These are phyloP conservation scores for Nemurella pictetii DNA, from an alignment of 2,888 invertebrate genomes.

Conservation along the genomic window DNA sequence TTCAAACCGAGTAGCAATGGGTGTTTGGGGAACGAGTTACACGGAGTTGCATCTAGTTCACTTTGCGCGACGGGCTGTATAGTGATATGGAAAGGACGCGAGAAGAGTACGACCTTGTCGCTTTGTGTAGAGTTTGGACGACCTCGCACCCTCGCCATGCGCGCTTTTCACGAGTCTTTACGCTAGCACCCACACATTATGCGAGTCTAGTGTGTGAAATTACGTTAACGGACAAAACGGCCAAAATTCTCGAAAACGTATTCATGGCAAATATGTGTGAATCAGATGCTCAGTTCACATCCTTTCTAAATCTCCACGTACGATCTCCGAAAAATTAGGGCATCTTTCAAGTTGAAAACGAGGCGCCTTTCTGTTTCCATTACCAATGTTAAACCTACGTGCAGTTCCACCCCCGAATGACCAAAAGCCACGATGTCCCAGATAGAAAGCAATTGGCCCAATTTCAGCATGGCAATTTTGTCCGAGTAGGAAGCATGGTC, in stretches of 20 bases:
- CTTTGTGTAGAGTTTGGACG: not conserved
- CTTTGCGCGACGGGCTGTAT: not conserved
- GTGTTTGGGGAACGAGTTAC: not conserved
- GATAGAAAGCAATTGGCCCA: not conserved
- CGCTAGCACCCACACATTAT: not conserved
- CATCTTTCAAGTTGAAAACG: not conserved
- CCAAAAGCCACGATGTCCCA: not conserved
- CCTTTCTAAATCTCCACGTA: not conserved
- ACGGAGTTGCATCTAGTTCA: not conserved
- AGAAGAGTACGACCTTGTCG: not conserved
- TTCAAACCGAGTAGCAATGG: not conserved
- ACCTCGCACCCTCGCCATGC: not conserved
- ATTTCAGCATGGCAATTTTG: not conserved
- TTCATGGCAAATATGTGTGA: not conserved
- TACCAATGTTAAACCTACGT: not conserved
- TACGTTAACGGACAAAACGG: not conserved
- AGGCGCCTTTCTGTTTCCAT: not conserved
- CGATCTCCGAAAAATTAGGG: not conserved
- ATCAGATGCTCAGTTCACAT: not conserved
- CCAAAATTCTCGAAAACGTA: not conserved
- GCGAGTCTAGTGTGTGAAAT: not conserved
- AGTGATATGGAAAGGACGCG: not conserved
- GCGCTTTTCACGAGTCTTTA: not conserved
- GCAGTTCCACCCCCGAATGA: not conserved
- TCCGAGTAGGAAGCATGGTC: slow-evolving; percentile 6